Conservation (phyloP, 2,888 invertebrate genomes). For the Dasysyrphus tricinctus region DNA sequence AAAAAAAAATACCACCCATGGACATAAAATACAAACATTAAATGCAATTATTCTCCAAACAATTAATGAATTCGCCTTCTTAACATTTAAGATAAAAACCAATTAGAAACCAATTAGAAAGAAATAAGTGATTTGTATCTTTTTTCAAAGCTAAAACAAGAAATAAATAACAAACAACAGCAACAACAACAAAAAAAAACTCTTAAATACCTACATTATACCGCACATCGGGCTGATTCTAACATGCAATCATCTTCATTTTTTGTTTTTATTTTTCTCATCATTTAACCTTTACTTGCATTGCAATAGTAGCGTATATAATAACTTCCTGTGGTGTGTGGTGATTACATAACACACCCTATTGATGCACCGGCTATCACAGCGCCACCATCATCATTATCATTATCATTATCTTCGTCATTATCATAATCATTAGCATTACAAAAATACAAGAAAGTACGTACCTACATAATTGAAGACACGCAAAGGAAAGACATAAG, state of each 20-base stretch:
- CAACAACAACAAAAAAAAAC: not conserved
- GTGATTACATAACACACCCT: slow-evolving; percentile 63
- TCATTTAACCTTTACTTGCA: not conserved
- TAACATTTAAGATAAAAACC: slow-evolving; percentile 11
- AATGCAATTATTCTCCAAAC: not conserved
- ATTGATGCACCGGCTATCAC: slow-evolving; percentile 61
- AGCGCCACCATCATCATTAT: slow-evolving; percentile 44
- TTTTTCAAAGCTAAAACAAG: not conserved
- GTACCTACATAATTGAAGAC: slow-evolving; percentile 61
- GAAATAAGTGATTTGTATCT: not conserved
- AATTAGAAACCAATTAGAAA: slow-evolving; percentile 19
- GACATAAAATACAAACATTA: not conserved
- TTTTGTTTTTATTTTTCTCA: not conserved
- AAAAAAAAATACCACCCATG: not conserved
- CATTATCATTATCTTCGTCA: slow-evolving; percentile 29
- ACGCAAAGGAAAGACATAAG: slow-evolving; percentile 39
- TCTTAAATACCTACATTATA: not conserved
- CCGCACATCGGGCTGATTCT: not conserved
- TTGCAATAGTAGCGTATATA: slow-evolving; percentile 18
- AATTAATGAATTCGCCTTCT: not conserved
- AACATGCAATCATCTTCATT: slow-evolving; percentile 25
- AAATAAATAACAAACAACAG: not conserved
- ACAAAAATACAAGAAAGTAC: not conserved
- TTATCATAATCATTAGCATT: slow-evolving; percentile 42
- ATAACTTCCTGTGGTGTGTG: slow-evolving; percentile 71